phyloP scores from a whole-genome alignment of 23 tunicate genomes.

The Halocynthia roretzi region DNA sequence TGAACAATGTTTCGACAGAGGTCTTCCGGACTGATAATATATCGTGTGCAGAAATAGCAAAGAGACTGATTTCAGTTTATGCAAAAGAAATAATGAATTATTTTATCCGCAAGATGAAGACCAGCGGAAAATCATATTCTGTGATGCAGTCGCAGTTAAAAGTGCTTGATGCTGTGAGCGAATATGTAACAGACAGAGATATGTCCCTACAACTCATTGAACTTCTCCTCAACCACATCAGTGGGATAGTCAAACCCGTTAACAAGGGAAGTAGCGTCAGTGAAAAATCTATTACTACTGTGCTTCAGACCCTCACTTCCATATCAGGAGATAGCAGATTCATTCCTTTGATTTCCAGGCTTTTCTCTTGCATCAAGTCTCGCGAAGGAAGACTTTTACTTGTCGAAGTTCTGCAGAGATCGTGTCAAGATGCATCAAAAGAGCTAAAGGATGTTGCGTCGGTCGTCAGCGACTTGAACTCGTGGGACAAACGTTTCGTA shows the following conservation, averaged over 20 bases:
- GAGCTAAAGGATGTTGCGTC: neutral
- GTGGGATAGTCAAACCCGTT: neutral
- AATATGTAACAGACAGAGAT: constrained; percentile 11
- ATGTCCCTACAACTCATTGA: constrained; percentile 42
- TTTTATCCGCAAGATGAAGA: constrained; percentile 10
- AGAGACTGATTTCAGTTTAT: neutral
- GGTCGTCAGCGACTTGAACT: constrained; percentile 40
- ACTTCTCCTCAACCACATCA: constrained; percentile 47
- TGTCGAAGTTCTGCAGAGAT: constrained; percentile 34
- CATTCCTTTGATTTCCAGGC: constrained; percentile 28
- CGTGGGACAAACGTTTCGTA: constrained; percentile 58
- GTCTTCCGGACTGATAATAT: neutral
- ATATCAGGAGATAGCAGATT: constrained; percentile 23
- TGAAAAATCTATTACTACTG: constrained; percentile 22
- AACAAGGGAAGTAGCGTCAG: neutral
- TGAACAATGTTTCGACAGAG: neutral
- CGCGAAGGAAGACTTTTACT: constrained; percentile 38
- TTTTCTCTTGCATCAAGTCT: constrained; percentile 44
- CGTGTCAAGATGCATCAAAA: constrained; percentile 23
- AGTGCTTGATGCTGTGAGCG: neutral
- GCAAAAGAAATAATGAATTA: constrained; percentile 15
- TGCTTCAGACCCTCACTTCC: constrained; percentile 34
- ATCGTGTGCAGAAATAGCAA: neutral
- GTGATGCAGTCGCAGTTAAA: constrained; percentile 12
- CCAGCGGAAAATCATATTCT: neutral